These are phyloP conservation scores for Drosophila pallidifrons DNA, from an alignment of 1,140 invertebrate genomes.

Conservation along the genomic window DNA sequence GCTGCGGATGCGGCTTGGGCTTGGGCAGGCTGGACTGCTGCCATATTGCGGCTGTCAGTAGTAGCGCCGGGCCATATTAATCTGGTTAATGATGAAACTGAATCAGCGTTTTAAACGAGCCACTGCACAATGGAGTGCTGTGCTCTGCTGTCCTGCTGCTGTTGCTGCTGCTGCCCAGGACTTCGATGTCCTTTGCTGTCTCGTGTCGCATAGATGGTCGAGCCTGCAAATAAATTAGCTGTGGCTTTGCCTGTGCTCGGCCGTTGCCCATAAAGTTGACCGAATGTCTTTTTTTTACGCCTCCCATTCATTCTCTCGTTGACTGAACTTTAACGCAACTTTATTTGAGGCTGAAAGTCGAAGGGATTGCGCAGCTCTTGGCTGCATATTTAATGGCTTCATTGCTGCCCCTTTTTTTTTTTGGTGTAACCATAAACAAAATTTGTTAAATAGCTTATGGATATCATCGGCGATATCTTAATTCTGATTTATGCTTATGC, in stretches of 20 bases:
- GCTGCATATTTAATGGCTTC: slow-evolving; percentile 52
- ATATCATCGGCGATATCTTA: slow-evolving; percentile 9
- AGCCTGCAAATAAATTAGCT: slow-evolving; percentile 79
- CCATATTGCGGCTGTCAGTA: slow-evolving; percentile 58
- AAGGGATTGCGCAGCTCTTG: slow-evolving; percentile 15
- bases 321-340: slow-evolving; percentile 59
- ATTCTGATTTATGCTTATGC: slow-evolving; percentile 30
- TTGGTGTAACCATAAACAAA: slow-evolving; percentile 16
- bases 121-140: slow-evolving; percentile 73
- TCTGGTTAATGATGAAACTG: slow-evolving; percentile 85
- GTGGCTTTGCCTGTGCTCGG: slow-evolving; percentile 63
- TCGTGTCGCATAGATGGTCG: slow-evolving; percentile 62
- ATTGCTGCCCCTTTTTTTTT: background rate
- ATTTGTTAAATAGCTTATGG: slow-evolving; percentile 24
- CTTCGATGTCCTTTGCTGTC: slow-evolving; percentile 7
- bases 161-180: slow-evolving; percentile 32
- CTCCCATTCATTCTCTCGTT: slow-evolving; percentile 8
- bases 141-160: slow-evolving; percentile 9
- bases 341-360: slow-evolving; percentile 46
- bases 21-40: slow-evolving; percentile 5
- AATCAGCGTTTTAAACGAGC: slow-evolving; percentile 84
- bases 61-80: slow-evolving; percentile 74
- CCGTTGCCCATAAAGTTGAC: slow-evolving; percentile 72
- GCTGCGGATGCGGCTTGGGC: slow-evolving; percentile 26
- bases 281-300: slow-evolving; percentile 20